These are phyloP conservation scores for Scortum barcoo DNA, from an alignment of 2,113 vertebrate genomes.

Conservation along the genomic window DNA sequence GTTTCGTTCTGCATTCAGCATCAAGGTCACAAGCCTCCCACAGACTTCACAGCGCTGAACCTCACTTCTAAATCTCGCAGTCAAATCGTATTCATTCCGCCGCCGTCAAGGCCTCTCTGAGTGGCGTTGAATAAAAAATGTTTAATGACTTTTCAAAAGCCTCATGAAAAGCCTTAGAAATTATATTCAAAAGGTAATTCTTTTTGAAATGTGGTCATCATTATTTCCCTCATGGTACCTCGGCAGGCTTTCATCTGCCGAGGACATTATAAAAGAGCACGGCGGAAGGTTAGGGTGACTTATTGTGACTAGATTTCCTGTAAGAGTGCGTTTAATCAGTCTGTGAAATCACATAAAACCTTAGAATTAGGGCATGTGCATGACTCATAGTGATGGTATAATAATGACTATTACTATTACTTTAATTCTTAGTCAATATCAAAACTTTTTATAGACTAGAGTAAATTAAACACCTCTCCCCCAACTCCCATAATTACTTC, in stretches of 20 bases:
- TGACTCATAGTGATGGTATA: not conserved
- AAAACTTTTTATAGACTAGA: not conserved
- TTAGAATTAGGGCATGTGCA: not conserved
- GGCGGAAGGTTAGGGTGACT: not conserved
- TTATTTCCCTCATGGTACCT: not conserved
- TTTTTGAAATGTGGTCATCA: conserved; percentile 27
- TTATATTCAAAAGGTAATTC: conserved; percentile 30
- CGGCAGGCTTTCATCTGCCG: conserved; percentile 1
- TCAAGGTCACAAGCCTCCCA: conserved; percentile 24
- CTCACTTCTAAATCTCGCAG: not conserved
- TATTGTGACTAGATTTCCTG: not conserved
- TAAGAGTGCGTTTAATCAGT: not conserved
- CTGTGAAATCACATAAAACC: not conserved
- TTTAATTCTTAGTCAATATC: not conserved
- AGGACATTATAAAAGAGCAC: not conserved
- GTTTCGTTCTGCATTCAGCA: not conserved
- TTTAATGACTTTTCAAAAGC: not conserved
- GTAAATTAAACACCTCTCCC: not conserved
- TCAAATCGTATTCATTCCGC: conserved; percentile 8
- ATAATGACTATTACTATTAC: not conserved
- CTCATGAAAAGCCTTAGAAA: conserved; percentile 43
- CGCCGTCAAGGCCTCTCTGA: conserved; percentile 17
- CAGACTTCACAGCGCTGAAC: not conserved
- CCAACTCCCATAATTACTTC: no score
- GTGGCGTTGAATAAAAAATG: not conserved